These are phyloP conservation scores for Lasiurus borealis DNA, from an alignment of 2,113 vertebrate species.

Conservation along the genomic window DNA sequence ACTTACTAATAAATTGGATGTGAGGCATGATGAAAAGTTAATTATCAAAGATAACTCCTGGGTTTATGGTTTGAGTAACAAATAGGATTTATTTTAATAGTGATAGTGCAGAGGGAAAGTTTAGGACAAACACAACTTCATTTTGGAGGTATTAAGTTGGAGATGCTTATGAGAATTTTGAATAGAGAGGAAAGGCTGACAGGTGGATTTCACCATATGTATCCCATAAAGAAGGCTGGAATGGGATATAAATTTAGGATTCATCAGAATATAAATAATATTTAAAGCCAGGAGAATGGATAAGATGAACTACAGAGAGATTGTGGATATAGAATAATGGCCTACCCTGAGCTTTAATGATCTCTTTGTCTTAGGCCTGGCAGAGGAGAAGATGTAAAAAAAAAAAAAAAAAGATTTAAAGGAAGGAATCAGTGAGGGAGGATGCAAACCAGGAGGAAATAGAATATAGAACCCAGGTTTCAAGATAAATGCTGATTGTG, in stretches of 20 bases:
- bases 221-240: background rate
- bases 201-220: background rate
- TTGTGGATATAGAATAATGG: background rate
- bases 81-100: background rate
- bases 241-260: constrained; percentile 21
- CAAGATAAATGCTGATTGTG: background rate
- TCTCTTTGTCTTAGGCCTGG: background rate
- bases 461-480: background rate
- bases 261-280: constrained; percentile 18
- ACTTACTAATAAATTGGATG: constrained; percentile 13
- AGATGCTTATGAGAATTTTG: constrained; percentile 2
- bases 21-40: constrained; percentile 37
- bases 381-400: background rate
- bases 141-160: background rate
- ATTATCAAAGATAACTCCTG: background rate
- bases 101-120: background rate
- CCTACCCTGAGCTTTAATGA: background rate
- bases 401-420: background rate
- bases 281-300: background rate
- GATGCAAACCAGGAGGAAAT: background rate
- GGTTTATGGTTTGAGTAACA: constrained; percentile 51
- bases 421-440: background rate
- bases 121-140: background rate
- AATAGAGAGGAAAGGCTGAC: background rate
- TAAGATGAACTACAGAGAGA: background rate